These are phyloP conservation scores for Sinodicranocentrus sp. DNA, from an alignment of 2,888 invertebrate genomes.

Conservation along the genomic window DNA sequence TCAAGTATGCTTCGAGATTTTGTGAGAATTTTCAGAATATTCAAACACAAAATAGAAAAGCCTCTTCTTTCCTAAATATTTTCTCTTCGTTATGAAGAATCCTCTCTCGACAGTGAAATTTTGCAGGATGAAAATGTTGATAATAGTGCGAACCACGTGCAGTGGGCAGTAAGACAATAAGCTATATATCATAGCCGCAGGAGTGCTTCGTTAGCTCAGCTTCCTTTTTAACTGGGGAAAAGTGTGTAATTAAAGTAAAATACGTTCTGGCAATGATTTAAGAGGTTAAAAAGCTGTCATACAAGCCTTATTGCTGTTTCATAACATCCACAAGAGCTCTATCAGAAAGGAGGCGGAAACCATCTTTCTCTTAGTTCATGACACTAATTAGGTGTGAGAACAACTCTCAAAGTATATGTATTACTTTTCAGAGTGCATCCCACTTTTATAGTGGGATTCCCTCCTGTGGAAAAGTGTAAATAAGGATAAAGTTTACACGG, in stretches of 20 bases:
- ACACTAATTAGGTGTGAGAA: conserved; percentile 63
- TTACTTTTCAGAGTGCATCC: no score
- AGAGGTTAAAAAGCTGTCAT: conserved; percentile 57
- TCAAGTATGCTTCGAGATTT: no score
- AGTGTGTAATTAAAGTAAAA: conserved; percentile 62
- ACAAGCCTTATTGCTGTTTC: conserved; percentile 47
- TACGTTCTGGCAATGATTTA: conserved; percentile 59
- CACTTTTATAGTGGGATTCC: no score
- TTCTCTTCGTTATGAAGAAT: no score
- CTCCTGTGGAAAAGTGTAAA: no score
- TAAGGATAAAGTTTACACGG: no score
- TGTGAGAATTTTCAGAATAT: no score
- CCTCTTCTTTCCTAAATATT: no score
- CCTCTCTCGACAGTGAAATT: no score
- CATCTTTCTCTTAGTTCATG: conserved; percentile 57
- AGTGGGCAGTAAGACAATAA: conserved; percentile 50
- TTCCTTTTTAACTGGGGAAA: conserved; percentile 32
- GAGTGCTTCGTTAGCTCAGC: conserved; percentile 34
- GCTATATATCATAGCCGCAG: conserved; percentile 46
- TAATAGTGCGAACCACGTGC: no score
- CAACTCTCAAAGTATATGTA: conserved; percentile 26
- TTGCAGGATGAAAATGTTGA: no score
- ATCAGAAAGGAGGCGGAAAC: conserved; percentile 54
- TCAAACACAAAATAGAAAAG: no score
- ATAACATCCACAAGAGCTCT: conserved; percentile 8